Percentiles rank a stretch among this genome's conserved stretches.
phyloP scores from a whole-genome alignment of 2,797 vertebrate species.

The Halcyon chelicuti region DNA sequence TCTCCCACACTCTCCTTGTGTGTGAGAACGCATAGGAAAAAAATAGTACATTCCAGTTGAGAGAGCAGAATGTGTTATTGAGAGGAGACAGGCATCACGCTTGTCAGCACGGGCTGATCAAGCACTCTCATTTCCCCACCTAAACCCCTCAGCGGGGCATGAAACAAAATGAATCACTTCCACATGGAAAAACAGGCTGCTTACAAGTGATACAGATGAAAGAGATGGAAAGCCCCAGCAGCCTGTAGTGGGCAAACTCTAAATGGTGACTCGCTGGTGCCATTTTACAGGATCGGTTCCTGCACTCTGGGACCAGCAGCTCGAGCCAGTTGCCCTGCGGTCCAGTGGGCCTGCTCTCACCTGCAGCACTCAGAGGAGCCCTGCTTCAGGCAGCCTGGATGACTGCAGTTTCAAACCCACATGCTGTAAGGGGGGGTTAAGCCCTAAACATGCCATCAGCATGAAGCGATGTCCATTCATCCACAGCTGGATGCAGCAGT shows the following conservation, averaged over 20 bases:
- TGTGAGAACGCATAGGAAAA: not conserved
- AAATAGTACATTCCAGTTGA: not conserved
- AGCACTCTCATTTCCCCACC: not conserved
- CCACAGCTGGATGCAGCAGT: not conserved
- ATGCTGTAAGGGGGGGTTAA: not conserved
- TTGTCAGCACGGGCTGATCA: not conserved
- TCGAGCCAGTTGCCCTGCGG: not conserved
- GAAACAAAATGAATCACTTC: not conserved
- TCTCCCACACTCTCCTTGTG: conserved; percentile 18
- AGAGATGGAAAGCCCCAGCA: not conserved
- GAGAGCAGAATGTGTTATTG: not conserved
- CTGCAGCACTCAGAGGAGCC: not conserved
- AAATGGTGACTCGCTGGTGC: not conserved
- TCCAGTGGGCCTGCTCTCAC: not conserved
- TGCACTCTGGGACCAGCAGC: fast-evolving
- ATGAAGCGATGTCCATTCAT: not conserved
- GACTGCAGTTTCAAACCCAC: not conserved
- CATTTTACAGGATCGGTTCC: not conserved
- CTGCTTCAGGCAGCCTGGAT: not conserved
- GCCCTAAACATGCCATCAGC: not conserved
- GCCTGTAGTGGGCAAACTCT: not conserved
- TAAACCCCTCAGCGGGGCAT: not conserved
- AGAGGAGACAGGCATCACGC: not conserved
- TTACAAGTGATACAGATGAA: not conserved
- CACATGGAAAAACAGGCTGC: not conserved